Conservation (phyloP, 2,113 vertebrate genomes). For the Pardalotus punctatus region DNA sequence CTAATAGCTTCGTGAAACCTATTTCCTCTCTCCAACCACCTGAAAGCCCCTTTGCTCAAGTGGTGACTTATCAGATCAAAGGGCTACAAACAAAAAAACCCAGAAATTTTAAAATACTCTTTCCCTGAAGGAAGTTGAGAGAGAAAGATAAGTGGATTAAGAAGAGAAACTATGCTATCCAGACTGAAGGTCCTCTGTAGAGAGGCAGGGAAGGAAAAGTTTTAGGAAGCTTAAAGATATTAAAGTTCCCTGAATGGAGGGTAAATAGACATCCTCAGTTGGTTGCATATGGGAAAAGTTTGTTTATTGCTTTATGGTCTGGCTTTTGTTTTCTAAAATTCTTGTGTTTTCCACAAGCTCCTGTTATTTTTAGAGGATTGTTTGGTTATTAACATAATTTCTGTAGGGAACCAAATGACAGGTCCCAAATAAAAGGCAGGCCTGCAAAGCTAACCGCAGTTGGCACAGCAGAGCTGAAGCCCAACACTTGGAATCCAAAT, state of each 20-base stretch:
- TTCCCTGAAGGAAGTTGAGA: not conserved
- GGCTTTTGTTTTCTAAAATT: not conserved
- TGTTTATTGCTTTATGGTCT: not conserved
- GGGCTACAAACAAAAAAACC: not conserved
- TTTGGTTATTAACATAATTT: not conserved
- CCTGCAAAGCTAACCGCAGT: not conserved
- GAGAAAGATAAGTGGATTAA: not conserved
- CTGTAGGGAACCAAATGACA: not conserved
- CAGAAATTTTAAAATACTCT: not conserved
- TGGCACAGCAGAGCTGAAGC: not conserved
- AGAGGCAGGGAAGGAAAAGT: not conserved
- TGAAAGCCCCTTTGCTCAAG: not conserved
- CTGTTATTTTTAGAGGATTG: not conserved
- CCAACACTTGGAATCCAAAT: accelerated
- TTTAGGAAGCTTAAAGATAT: not conserved
- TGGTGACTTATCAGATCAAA: not conserved
- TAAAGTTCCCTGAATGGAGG: not conserved
- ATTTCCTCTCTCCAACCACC: not conserved
- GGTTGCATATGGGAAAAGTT: not conserved
- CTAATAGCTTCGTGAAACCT: not conserved
- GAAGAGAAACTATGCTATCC: not conserved
- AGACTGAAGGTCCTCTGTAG: not conserved
- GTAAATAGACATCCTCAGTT: not conserved
- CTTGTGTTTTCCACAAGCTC: not conserved
- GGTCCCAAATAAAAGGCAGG: not conserved